A percentile compares a stretch with the other conserved stretches of the same genome.
Conservation (phyloP, 2,888 invertebrate species). For the Salticus scenicus region DNA sequence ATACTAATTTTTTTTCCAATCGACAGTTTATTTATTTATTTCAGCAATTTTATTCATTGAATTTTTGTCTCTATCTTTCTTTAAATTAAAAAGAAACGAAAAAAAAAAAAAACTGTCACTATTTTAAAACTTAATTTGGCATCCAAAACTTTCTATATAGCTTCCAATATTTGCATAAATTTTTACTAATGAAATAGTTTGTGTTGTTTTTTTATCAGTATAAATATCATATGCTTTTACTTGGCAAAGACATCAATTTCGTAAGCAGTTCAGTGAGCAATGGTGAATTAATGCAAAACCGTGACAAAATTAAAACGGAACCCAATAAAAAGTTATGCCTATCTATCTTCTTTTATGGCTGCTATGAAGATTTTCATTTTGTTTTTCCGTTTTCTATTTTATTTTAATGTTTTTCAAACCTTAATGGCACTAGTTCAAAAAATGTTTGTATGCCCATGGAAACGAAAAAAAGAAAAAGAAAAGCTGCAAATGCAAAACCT, state of each 20-base stretch:
- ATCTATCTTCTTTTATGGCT: background rate
- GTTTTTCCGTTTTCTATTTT: background rate
- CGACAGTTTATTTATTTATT: too few relatives aligned
- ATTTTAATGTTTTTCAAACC: constrained; percentile 7
- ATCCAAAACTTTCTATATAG: background rate
- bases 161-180: constrained; percentile 3
- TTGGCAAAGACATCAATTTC: constrained; percentile 1
- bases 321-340: constrained; percentile 8
- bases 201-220: background rate
- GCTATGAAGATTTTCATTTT: background rate
- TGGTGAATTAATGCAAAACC: constrained; percentile 14
- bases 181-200: background rate
- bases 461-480: constrained; percentile 17
- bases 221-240: background rate
- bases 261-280: background rate
- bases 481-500: constrained; percentile 15
- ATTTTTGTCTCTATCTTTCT: background rate
- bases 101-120: background rate
- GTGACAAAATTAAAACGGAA: constrained; percentile 12
- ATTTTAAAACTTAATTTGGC: background rate
- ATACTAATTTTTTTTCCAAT: too few relatives aligned
- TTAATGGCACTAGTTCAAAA: constrained; percentile 46
- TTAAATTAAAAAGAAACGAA: too few relatives aligned
- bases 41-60: background rate
- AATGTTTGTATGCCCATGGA: constrained; percentile 18